Base-by-base conservation (phyloP, 1,140 invertebrate species). In the Danaus plexippus region DNA sequence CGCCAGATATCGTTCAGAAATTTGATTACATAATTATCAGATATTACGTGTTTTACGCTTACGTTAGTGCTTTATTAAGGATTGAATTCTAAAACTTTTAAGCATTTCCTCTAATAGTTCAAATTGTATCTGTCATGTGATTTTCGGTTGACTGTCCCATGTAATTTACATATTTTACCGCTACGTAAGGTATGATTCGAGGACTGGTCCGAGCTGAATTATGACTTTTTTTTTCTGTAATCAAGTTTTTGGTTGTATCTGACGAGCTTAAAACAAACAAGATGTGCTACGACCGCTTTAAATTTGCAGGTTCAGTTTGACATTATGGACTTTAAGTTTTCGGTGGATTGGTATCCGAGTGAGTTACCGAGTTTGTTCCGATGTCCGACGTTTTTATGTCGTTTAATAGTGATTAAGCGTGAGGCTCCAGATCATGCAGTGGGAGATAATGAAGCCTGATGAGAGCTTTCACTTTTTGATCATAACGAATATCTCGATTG, bases 391-490 rank as follows among this genome's bases (percentile, higher is more conserved):
- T 67, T 69, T 62, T 64, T 49, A 51, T 66, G 71, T 72, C 15
- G 15, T 67, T 74, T 73, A 79, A 80, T 71, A 64, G 69, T 75
- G 71, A 77, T 77, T 75, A 79, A 79, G 69, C 67, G 63, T 59
- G 67, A 69, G 63, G 69, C 75, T 80, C 65, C 77, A 67, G 73
- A 80, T 75, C 68, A 67, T 66, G 71, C 64, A 69, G 56, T 57
- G 64, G 56, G 64, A 66, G 74, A 81, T 84, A 80, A 80, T 77
- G 77, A 73, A 71, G 57, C 66, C 59, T 65, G 64, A 63, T 59
- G 67, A 58, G 47, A n/a, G 69, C 77, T 85, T 85, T 82, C 77
- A 77, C 77, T 85, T 80, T 79, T 77, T 65, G 67, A 75, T 84
- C 78, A 82, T 82, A 82, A 85, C 68, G 58, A 68, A 65, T 64